Base-by-base conservation (phyloP, 1,140 invertebrate genomes). In the Drepana arcuata region DNA sequence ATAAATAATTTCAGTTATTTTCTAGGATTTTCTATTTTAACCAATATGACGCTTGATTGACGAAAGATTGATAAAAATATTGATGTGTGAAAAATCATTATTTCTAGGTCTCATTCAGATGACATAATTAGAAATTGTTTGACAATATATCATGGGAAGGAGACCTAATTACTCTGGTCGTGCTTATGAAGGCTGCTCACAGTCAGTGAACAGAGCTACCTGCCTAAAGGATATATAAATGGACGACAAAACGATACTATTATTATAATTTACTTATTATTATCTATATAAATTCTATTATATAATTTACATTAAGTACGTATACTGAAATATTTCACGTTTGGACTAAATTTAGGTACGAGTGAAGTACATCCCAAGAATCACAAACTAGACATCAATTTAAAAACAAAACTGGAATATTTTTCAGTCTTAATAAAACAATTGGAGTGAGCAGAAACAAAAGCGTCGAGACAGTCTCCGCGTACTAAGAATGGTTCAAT, bases 231-330 rank as follows among this genome's bases (percentile, higher is more conserved):
- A 21, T 23, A 13, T 28, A 45, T 26, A 58, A 48, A 59, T 50
- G 56, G 67, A 71, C 72, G 72, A 82, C 78, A 78, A 75, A 71
- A 78, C 47, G 45, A 56, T 55, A 53, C 55, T 73, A 71, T 71
- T n/a, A n/a, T n/a, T 64, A 77, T 79, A 78, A 78, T 75, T 79
- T 79, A 74, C 74, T 75, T 79, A 78, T 24, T 67, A 65, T 81
- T 81, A 77, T 71, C 73, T 78, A 77, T 79, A 82, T 81, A 81
- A 75, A 77, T 75, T 80, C 70, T 79, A 77, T 72, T 58, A 68
- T n/a, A n/a, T 74, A 73, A 69, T 74, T 82, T 82, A 82, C 71
- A 82, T 78, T 82, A 82, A 82, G 78, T 82, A 82, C 78, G 78
- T 82, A 82, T 82, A 82, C 78, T 73, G 78, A 82, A 79, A 74